Percentiles rank a stretch among this genome's conserved stretches.
Conservation (phyloP, 2,888 invertebrate species). For the Sussaba pulchella region DNA sequence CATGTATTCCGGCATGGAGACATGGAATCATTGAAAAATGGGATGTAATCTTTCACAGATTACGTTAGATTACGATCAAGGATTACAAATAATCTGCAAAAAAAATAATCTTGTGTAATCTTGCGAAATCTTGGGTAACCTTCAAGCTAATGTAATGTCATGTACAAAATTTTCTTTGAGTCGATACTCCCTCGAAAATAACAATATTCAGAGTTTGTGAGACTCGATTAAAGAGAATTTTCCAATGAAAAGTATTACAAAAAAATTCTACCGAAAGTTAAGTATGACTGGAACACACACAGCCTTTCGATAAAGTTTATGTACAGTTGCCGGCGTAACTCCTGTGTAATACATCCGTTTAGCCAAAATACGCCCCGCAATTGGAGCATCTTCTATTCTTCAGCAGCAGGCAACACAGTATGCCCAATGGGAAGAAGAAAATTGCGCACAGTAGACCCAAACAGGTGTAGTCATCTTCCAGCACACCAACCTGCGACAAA, state of each 20-base stretch:
- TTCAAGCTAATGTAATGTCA: no score
- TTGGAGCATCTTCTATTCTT: slow-evolving; percentile 94
- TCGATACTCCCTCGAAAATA: no score
- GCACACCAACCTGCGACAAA: slow-evolving; percentile 88
- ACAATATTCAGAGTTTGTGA: background rate
- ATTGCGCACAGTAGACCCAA: slow-evolving; percentile 94
- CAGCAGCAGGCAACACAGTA: slow-evolving; percentile 93
- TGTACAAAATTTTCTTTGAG: no score
- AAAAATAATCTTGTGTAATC: no score
- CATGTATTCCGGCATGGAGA: no score
- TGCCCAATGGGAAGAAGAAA: slow-evolving; percentile 94
- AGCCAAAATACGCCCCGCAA: slow-evolving; percentile 93
- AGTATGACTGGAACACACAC: slow-evolving; percentile 43
- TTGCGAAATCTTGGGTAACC: no score
- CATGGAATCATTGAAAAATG: no score
- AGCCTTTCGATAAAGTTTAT: slow-evolving; percentile 46
- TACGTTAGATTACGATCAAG: no score
- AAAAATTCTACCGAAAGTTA: slow-evolving; percentile 12
- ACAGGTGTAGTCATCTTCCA: slow-evolving; percentile 95
- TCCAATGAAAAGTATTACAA: background rate
- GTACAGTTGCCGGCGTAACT: slow-evolving; percentile 14
- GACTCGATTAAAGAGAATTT: background rate
- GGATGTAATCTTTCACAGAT: no score
- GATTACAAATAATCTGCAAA: no score
- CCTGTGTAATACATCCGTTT: slow-evolving; percentile 67